Conservation (phyloP, 1,140 invertebrate genomes). For the Vollenhovia emeryi region DNA sequence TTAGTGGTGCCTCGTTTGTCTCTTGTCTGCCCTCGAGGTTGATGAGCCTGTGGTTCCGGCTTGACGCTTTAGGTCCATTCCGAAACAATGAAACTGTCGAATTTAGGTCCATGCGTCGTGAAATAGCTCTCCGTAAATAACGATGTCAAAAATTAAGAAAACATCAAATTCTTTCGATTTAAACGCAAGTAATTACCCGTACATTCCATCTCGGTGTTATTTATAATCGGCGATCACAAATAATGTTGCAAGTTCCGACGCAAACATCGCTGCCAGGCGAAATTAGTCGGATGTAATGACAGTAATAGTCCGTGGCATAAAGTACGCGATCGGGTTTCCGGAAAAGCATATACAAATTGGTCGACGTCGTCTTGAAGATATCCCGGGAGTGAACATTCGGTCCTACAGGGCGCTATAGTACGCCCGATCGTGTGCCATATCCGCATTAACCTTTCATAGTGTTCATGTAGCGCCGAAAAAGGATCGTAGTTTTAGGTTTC, state of each 20-base stretch:
- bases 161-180: background rate
- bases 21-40: slow-evolving; percentile 65
- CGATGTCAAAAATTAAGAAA: background rate
- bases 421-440: slow-evolving; percentile 61
- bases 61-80: slow-evolving; percentile 43
- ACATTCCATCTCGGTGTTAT: background rate
- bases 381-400: slow-evolving; percentile 27
- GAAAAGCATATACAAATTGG: slow-evolving; percentile 52
- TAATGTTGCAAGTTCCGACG: background rate
- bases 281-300: slow-evolving; percentile 29
- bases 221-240: background rate
- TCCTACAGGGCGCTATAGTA: slow-evolving; percentile 33
- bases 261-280: background rate
- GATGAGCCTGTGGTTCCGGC: slow-evolving; percentile 62
- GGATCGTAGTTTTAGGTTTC: slow-evolving; percentile 76
- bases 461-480: slow-evolving; percentile 69
- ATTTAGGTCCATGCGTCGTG: background rate
- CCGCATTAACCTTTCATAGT: slow-evolving; percentile 72
- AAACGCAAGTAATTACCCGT: background rate
- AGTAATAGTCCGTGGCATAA: slow-evolving; percentile 5
- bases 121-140: background rate
- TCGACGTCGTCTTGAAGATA: slow-evolving; percentile 48
- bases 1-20: slow-evolving; percentile 74
- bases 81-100: slow-evolving; percentile 44
- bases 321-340: slow-evolving; percentile 38